phyloP scores from a whole-genome alignment of 2,888 invertebrate genomes.

The Acanthosepion esculentum region DNA sequence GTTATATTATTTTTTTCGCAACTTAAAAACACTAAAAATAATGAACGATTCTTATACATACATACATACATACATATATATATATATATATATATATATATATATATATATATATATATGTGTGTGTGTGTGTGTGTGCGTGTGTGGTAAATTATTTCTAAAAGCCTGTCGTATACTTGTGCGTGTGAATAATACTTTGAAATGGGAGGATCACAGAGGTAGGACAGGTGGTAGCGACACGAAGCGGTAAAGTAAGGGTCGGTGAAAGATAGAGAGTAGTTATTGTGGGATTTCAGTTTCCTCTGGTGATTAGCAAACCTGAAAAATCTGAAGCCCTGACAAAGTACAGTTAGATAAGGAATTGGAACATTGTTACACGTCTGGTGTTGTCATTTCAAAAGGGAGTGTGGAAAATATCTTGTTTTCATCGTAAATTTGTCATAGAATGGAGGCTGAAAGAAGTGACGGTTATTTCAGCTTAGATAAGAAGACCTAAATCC shows the following conservation, averaged over 20 bases:
- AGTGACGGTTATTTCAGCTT: neutral
- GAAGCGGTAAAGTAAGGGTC: neutral
- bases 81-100: no score
- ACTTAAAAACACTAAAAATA: no score
- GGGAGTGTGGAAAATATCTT: neutral
- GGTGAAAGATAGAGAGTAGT: neutral
- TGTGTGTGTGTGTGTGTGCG: no score
- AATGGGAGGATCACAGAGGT: neutral
- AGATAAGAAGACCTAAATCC: no score
- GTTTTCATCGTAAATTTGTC: neutral
- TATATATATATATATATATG: no score
- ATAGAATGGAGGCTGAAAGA: neutral
- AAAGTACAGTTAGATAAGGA: neutral
- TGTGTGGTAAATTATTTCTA: no score
- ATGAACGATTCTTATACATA: no score
- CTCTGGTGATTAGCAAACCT: neutral
- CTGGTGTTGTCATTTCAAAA: slow-evolving; percentile 14
- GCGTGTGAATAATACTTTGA: neutral
- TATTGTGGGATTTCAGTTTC: slow-evolving; percentile 33
- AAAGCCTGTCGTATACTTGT: slow-evolving; percentile 16
- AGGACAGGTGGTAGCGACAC: neutral
- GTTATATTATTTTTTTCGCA: no score
- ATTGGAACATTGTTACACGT: neutral
- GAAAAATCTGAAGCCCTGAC: neutral
- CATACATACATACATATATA: no score